Conservation (phyloP, 92 coral and sea anemone genomes). For the Zoanthus sansibaricus region DNA sequence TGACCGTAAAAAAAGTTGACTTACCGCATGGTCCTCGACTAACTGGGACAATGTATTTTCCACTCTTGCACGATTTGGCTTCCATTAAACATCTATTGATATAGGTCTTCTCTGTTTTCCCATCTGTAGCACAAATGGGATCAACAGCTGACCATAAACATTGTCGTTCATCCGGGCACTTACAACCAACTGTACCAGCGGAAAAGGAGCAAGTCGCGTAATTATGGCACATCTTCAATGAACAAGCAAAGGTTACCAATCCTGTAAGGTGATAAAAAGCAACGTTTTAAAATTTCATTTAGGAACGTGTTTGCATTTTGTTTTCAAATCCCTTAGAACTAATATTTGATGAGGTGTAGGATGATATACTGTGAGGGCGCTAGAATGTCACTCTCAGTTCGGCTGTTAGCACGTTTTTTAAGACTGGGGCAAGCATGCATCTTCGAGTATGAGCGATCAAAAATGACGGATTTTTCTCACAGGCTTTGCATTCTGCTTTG, state of each 20-base stretch:
- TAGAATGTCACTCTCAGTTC: too few species aligned
- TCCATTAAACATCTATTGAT: slow-evolving; percentile 81
- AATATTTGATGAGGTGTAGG: neutral
- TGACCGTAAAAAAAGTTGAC: neutral
- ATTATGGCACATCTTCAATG: slow-evolving; percentile 70
- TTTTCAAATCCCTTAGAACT: neutral
- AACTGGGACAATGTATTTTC: slow-evolving; percentile 69
- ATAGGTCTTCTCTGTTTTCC: slow-evolving; percentile 70
- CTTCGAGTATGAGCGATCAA: too few species aligned
- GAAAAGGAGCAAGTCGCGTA: slow-evolving; percentile 73
- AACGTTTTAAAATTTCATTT: neutral
- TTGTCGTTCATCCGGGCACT: slow-evolving; percentile 84
- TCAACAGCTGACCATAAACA: slow-evolving; percentile 58
- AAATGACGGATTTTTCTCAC: too few species aligned
- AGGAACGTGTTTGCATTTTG: neutral
- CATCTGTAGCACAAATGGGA: slow-evolving; percentile 86
- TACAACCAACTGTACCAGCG: slow-evolving; percentile 88
- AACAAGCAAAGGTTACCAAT: slow-evolving; percentile 71
- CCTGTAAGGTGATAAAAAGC: slow-evolving; percentile 50
- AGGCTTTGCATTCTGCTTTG: too few species aligned
- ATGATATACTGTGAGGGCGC: too few species aligned
- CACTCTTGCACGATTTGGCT: slow-evolving; percentile 81
- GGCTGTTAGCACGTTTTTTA: too few species aligned
- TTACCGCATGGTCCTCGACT: slow-evolving; percentile 82
- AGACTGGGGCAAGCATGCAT: too few species aligned